phyloP scores from a whole-genome alignment of 2,797 vertebrate species.

The Streptopelia turtur region DNA sequence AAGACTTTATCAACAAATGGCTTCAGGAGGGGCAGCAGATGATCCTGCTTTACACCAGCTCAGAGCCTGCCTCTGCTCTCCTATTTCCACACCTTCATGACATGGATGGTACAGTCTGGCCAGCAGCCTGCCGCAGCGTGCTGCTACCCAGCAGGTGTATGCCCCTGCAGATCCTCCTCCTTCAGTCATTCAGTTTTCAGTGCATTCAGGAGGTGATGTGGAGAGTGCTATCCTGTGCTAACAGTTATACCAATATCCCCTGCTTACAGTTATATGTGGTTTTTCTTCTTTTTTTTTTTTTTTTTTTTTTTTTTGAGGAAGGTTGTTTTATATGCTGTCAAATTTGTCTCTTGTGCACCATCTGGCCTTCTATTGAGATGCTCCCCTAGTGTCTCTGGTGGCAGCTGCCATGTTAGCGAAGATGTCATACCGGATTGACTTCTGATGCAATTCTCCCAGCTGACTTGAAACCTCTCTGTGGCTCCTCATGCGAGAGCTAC shows the following conservation, averaged over 20 bases:
- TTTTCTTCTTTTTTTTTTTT: fast-evolving
- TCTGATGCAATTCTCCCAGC: background rate
- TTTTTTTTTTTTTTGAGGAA: background rate
- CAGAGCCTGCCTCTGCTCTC: background rate
- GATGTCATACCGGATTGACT: background rate
- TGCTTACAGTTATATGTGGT: background rate
- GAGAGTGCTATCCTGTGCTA: background rate
- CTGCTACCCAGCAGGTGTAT: background rate
- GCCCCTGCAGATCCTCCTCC: background rate
- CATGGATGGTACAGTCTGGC: background rate
- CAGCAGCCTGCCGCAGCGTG: background rate
- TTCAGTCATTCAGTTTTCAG: background rate
- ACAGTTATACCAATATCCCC: background rate
- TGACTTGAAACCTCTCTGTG: background rate
- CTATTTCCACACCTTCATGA: background rate
- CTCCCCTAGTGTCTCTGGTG: background rate
- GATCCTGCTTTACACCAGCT: background rate
- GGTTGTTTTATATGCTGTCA: background rate
- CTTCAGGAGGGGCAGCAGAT: background rate
- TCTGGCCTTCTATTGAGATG: background rate
- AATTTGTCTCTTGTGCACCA: background rate
- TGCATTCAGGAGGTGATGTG: background rate
- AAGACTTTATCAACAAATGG: background rate
- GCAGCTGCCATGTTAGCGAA: background rate
- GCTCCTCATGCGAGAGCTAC: background rate